Base-by-base conservation (phyloP, 2,113 vertebrate genomes). In the Bolborhynchus lineola region DNA sequence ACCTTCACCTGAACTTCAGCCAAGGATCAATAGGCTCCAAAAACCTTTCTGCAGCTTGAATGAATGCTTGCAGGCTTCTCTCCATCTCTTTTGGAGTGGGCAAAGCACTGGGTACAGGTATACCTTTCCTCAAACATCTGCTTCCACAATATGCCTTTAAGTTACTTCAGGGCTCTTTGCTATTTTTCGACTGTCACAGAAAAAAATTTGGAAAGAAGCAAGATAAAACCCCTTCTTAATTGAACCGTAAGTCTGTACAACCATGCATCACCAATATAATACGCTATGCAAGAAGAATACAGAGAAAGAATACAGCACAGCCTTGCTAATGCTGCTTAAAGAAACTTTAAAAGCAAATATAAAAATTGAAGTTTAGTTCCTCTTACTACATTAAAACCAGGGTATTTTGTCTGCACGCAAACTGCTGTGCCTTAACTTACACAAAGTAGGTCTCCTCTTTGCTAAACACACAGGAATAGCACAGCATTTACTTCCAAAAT, bases 191-290 rank as follows among this genome's bases (percentile, higher is more conserved):
- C 28, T 42, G 57, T 24, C 35, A 28, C 0, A 1, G 37, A 72
- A 50, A 90, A 93, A 11, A 59, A 67, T 29, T 46, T 67, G 31
- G 29, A 64, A 70, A 67, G 16, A 50, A 75, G 18, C 10, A 63
- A 76, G 47, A 60, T 12, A 9, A 88, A 86, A 83, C 68, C 20
- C 18, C 7, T 49, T 82, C 72, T 70, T 84, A 39, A 35, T 35
- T 75, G 52, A 91, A 68, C 33, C 2, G 0, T 29, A 81, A 37
- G 6, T 26, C 26, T 76, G 16, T 37, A 41, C 35, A 85, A 65
- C 16, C 1, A 1, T 17, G 15, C 7, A 50, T 26, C 69, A 41
- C 29, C 24, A 35, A 3, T 1, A 5, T 6, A 50, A 31, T 4
- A 44, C 4, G 31, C 28, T 7, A 47, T 2, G 7, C 24, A 50